Conservation (phyloP, 2,113 vertebrate genomes). For the Takifugu flavidus region DNA sequence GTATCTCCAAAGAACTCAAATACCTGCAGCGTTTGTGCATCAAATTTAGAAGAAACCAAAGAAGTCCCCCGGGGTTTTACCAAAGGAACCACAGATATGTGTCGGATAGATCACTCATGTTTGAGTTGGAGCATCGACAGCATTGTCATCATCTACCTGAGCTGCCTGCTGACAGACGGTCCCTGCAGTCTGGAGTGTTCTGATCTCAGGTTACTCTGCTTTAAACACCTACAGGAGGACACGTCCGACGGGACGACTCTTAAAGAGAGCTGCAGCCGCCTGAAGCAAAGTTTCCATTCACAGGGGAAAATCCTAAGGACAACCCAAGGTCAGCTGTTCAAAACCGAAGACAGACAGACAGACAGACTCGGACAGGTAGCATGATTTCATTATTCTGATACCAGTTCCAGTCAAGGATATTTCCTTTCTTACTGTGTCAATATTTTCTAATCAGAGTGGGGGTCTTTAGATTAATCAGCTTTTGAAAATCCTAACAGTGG, state of each 20-base stretch:
- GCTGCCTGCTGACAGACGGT: slow-evolving; percentile 13
- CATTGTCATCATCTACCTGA: neutral
- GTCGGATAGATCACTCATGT: too few relatives aligned
- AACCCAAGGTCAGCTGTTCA: neutral
- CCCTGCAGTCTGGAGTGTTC: slow-evolving; percentile 6
- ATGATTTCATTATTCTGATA: neutral
- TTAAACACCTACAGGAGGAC: slow-evolving; percentile 23
- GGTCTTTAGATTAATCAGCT: neutral
- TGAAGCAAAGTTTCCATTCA: neutral
- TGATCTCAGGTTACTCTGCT: slow-evolving; percentile 20
- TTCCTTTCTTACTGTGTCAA: too few relatives aligned
- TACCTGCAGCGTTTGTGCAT: too few relatives aligned
- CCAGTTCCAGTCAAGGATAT: too few relatives aligned
- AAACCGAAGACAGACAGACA: neutral
- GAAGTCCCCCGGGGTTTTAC: too few relatives aligned
- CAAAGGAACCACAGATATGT: too few relatives aligned
- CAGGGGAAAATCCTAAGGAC: neutral
- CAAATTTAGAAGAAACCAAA: too few relatives aligned
- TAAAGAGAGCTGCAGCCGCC: neutral
- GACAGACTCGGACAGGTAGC: neutral
- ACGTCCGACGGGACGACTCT: neutral
- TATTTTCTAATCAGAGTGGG: too few relatives aligned
- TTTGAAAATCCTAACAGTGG: neutral
- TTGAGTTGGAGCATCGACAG: too few relatives aligned
- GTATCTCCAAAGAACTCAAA: too few relatives aligned